A percentile compares a stretch with the other conserved stretches of the same genome.
phyloP scores from a whole-genome alignment of 1,140 invertebrate genomes.

The Leptinotarsa defecta region DNA sequence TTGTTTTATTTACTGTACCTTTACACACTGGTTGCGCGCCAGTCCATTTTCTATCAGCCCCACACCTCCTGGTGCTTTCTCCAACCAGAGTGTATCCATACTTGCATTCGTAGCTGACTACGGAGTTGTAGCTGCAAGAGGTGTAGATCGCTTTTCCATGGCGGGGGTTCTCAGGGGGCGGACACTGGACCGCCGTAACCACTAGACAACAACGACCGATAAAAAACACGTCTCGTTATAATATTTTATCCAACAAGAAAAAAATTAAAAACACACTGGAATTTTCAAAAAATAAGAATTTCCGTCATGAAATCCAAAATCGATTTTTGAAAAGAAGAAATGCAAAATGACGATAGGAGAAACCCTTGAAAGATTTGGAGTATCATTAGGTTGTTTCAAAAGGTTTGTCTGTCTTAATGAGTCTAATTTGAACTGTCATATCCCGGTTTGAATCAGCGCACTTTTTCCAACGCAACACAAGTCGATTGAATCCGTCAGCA shows the following conservation, averaged over 20 bases:
- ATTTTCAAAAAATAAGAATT: no score
- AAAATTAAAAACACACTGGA: no score
- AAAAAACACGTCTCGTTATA: conserved; percentile 15
- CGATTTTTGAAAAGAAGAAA: no score
- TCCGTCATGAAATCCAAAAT: no score
- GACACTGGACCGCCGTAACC: conserved; percentile 88
- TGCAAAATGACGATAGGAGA: no score
- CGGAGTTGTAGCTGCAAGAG: conserved; percentile 91
- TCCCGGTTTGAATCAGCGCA: no score
- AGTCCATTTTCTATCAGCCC: conserved; percentile 90
- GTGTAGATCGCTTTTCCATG: conserved; percentile 91
- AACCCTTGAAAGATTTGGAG: no score
- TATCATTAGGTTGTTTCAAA: no score
- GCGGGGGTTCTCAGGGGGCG: conserved; percentile 82
- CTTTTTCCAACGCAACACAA: no score
- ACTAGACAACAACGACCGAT: conserved; percentile 56
- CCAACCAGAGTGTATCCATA: conserved; percentile 90
- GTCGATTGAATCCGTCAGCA: no score
- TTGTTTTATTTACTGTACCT: conserved; percentile 60
- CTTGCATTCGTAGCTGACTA: conserved; percentile 91
- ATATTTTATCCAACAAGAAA: neutral
- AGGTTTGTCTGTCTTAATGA: no score
- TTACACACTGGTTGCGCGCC: conserved; percentile 85
- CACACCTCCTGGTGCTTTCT: conserved; percentile 83
- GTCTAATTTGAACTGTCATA: no score